Evolutionary conservation across 1,140 invertebrate genomes (phyloP).

Genomic region (Heliconius melpomene): DNA sequence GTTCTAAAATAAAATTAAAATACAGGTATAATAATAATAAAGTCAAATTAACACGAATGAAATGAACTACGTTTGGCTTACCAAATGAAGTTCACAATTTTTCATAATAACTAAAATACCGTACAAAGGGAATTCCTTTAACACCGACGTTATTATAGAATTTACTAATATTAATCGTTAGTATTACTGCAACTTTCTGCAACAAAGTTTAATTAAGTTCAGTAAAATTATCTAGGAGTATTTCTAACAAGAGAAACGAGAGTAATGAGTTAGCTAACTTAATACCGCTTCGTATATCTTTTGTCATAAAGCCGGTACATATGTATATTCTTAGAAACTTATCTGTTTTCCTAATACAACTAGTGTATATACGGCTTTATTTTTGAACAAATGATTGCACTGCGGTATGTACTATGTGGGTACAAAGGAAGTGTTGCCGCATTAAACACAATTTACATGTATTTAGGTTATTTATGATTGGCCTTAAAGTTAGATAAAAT

Average conservation of each 20-base stretch:
- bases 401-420: not conserved
- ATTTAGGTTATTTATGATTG: too few relatives aligned
- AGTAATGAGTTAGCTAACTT: conserved; percentile 17
- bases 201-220: conserved; percentile 20
- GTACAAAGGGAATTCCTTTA: not conserved
- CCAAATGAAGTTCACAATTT: not conserved
- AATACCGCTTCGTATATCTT: conserved; percentile 1
- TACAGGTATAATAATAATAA: not conserved
- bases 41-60: not conserved
- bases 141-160: not conserved
- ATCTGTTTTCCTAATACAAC: not conserved
- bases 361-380: not conserved
- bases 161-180: conserved; percentile 15
- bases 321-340: not conserved
- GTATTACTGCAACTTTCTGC: conserved; percentile 8
- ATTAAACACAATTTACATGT: not conserved
- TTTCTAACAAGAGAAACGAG: conserved; percentile 21
- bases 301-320: conserved; percentile 7
- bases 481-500: too few relatives aligned
- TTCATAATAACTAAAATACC: not conserved
- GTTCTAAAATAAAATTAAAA: too few relatives aligned
- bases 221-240: conserved; percentile 9
- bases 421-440: not conserved
- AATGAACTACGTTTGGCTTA: not conserved
- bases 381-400: not conserved